Evolutionary conservation across 2,113 vertebrate species (phyloP), one percentile per base, ranked within the genome.

Genomic region (Taxidea taxus): DNA sequence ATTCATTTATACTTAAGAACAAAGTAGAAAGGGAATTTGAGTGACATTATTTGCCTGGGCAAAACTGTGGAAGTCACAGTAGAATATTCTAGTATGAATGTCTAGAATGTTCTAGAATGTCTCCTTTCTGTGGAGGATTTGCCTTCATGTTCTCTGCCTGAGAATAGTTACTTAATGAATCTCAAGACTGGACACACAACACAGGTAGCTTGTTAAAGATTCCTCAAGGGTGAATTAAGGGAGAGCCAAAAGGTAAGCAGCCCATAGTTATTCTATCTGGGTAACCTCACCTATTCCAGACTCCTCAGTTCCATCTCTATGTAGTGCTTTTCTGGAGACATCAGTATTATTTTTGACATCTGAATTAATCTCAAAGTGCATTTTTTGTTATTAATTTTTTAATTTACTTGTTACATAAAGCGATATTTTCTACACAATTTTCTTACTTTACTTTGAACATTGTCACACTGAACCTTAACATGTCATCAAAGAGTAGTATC

Each of bases 1-100:
- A 10, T 64, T 87, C 27, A 51, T 44, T 81, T 90, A 80, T n/a
- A 80, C 39, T 90, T 44, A 77, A 93, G 21, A 60, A 47, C 23
- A 49, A 81, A 77, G 16, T 23, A 47, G 27, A 82, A 95, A 81
- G 11, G 27, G 27, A 49, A 77, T 75, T 62, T 25, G 20, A 2
- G 49, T 7, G 39, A 70, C 27, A 39, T 16, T 27, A 37, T 84
- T 58, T 56, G 4, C 42, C 6, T 14, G 56, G 18, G 0, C 60
- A 44, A 10, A 51, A 21, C 27, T 80, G 42, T 54, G 60, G 51
- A 80, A 34, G 15, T 66, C 64, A 66, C 4, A n/a, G 23, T 3
- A n/a, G 25, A 21, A 39, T 27, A 7, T 31, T 74, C 16, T 10
- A 47, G 3, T 8, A 31, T 3, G 64, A 66, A 66, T 72, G 20